A percentile compares a stretch with the other conserved stretches of the same genome.
phyloP scores from a whole-genome alignment of 2,888 invertebrate genomes.

The Apoderus coryli region DNA sequence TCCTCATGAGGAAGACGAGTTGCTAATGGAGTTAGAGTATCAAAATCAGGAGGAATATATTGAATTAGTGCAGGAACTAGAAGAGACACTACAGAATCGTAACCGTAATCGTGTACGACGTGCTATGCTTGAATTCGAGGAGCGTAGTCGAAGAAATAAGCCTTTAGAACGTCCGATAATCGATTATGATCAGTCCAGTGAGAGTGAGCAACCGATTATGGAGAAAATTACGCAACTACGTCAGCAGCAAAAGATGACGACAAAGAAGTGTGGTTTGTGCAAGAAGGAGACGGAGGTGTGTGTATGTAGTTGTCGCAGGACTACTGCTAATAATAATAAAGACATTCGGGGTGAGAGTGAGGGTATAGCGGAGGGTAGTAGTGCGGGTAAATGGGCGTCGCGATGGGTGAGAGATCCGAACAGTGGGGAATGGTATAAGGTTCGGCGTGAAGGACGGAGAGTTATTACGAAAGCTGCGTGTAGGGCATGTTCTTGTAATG shows the following conservation, averaged over 20 bases:
- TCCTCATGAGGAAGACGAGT: no score
- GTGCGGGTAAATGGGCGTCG: constrained; percentile 8
- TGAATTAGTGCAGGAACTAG: constrained; percentile 29
- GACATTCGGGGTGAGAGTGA: no score
- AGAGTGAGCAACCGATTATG: constrained; percentile 22
- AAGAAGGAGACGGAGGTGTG: no score
- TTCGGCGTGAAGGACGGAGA: no score
- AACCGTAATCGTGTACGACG: constrained; percentile 28
- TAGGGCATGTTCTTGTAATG: no score
- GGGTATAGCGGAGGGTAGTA: no score
- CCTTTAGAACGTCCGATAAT: constrained; percentile 26
- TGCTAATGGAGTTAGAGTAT: constrained; percentile 27
- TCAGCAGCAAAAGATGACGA: constrained; percentile 11
- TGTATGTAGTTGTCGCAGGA: no score
- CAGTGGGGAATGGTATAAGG: constrained; percentile 17
- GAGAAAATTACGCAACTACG: constrained; percentile 18
- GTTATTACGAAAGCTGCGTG: no score
- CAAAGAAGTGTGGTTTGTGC: no score
- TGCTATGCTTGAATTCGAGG: constrained; percentile 30
- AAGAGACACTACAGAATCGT: constrained; percentile 28
- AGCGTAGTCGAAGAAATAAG: constrained; percentile 26
- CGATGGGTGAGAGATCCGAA: constrained; percentile 17
- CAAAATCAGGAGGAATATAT: constrained; percentile 29
- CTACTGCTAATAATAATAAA: no score
- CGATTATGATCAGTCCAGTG: constrained; percentile 20